phyloP scores from a whole-genome alignment of 2,113 vertebrate species.

The Garra rufa region DNA sequence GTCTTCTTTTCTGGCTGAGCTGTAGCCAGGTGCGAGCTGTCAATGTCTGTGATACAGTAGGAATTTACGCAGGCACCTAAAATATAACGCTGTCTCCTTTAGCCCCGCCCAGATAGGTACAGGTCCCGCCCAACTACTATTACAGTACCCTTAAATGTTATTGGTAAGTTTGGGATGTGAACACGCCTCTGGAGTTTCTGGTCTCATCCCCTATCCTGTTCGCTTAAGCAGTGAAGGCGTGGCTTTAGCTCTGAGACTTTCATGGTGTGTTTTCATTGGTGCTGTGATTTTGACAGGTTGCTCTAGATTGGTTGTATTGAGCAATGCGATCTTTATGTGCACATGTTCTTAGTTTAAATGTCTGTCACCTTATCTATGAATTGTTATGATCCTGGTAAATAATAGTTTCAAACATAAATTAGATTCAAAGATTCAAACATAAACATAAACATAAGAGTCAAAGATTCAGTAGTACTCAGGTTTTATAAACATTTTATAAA shows the following conservation, averaged over 20 bases:
- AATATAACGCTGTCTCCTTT: constrained; percentile 62
- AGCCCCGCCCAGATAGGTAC: constrained; percentile 57
- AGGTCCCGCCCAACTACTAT: constrained; percentile 45
- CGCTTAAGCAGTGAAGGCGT: constrained; percentile 3
- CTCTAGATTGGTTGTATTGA: constrained; percentile 16
- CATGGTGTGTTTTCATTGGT: constrained; percentile 47
- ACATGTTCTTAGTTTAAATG: background rate
- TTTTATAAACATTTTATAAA: background rate
- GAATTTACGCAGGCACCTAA: constrained; percentile 69
- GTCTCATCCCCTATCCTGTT: constrained; percentile 26
- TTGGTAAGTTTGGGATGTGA: constrained; percentile 25
- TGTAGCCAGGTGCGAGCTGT: constrained; percentile 35
- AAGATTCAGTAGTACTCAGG: no score
- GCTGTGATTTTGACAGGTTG: constrained; percentile 41
- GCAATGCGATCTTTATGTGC: background rate
- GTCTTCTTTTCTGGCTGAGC: constrained; percentile 24
- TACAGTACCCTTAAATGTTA: constrained; percentile 37
- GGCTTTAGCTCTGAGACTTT: constrained; percentile 3
- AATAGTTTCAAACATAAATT: background rate
- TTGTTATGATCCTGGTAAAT: background rate
- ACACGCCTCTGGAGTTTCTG: constrained; percentile 56
- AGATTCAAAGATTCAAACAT: background rate
- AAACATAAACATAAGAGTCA: no score
- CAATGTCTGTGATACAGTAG: constrained; percentile 67
- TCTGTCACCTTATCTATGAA: background rate